phyloP scores from a whole-genome alignment of 2,797 vertebrate genomes.

The Sebastes matsubarae region DNA sequence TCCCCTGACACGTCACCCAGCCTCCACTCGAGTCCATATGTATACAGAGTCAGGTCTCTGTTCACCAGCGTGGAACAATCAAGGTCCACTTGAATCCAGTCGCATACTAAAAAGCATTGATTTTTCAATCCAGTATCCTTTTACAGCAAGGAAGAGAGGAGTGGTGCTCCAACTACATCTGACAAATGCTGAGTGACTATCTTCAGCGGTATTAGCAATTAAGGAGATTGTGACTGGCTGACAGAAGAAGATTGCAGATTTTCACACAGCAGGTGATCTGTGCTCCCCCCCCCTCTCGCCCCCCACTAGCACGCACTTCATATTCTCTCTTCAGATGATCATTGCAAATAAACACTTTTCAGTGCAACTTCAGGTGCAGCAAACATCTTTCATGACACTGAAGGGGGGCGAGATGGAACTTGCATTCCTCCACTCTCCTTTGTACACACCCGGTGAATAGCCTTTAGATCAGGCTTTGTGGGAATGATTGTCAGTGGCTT shows the following conservation, averaged over 20 bases:
- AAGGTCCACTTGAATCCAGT: conserved; percentile 28
- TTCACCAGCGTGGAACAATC: conserved; percentile 57
- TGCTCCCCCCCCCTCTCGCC: not conserved
- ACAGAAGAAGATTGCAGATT: conserved; percentile 67
- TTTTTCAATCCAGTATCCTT: conserved; percentile 7
- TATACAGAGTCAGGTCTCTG: conserved; percentile 31
- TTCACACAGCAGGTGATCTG: conserved; percentile 51
- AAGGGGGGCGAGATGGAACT: conserved; percentile 45
- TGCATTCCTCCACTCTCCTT: conserved; percentile 78
- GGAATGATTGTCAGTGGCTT: conserved; percentile 86
- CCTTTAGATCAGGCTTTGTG: conserved; percentile 83
- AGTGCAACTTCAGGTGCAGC: conserved; percentile 61
- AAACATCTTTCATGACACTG: conserved; percentile 30
- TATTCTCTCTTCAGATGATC: conserved; percentile 16
- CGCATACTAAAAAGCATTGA: not conserved
- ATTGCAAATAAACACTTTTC: conserved; percentile 43
- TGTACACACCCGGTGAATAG: conserved; percentile 80
- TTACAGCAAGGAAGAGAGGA: not conserved
- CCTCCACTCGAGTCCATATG: conserved; percentile 45
- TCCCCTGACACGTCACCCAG: conserved; percentile 55
- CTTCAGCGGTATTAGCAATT: conserved; percentile 63
- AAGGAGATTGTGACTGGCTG: conserved; percentile 62
- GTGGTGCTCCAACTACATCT: not conserved
- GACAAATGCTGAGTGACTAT: conserved; percentile 44
- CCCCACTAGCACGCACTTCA: not conserved